phyloP scores from a whole-genome alignment of 1,140 invertebrate genomes.

The Brachionus sp. region DNA sequence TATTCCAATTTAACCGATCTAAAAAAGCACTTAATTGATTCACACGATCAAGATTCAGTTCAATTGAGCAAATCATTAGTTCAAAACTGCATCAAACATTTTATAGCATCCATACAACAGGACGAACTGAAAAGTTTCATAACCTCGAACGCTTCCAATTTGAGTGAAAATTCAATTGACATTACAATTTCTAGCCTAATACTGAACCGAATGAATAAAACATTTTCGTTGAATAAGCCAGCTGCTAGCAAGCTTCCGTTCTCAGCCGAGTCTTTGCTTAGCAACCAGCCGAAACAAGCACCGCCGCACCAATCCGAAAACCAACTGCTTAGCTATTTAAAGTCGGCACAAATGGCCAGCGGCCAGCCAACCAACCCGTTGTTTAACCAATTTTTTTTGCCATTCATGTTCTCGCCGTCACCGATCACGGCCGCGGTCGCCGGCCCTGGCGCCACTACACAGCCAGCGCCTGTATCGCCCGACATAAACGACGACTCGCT shows the following conservation, averaged over 20 bases:
- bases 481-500: not conserved
- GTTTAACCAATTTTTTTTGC: slow-evolving; percentile 10
- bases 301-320: slow-evolving; percentile 47
- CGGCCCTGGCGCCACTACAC: slow-evolving; percentile 53
- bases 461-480: slow-evolving; percentile 47
- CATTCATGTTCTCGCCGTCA: slow-evolving; percentile 46
- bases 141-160: not conserved
- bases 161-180: not conserved
- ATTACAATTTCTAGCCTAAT: not conserved
- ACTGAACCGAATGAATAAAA: not conserved
- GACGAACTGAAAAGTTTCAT: not conserved
- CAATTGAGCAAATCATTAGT: not conserved
- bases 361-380: not conserved
- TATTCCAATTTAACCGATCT: not conserved
- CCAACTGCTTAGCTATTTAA: slow-evolving; percentile 48
- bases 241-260: slow-evolving; percentile 50
- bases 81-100: not conserved
- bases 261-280: slow-evolving; percentile 50
- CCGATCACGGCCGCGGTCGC: slow-evolving; percentile 55
- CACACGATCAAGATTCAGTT: not conserved
- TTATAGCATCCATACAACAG: not conserved
- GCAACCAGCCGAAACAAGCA: slow-evolving; percentile 45
- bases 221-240: not conserved
- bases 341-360: not conserved
- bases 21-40: not conserved